Evolutionary conservation across 1,140 invertebrate species (phyloP), one percentile per base, ranked within the genome.

Genomic region (Drosophila saltans): DNA sequence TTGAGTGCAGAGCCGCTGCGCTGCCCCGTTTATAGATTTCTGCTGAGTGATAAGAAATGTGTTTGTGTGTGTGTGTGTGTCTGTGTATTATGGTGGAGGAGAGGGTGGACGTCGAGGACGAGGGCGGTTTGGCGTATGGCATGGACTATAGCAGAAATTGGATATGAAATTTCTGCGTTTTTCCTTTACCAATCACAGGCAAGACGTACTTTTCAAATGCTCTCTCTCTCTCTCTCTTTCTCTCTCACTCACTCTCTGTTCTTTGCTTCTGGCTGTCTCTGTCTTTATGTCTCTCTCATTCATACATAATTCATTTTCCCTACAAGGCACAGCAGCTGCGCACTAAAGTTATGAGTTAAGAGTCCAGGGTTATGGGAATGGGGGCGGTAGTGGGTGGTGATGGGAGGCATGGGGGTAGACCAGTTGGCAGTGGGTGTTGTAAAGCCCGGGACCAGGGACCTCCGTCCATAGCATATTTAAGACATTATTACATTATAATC

Each of bases 401-500:
- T 43, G 9, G 48, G 45, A 4, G 39, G 56, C 36, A 16, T 16
- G 16, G 16, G 16, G 16, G 16, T 16, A 16, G 16, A 0, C 16
- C 16, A 16, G 16, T 43, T 24, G 30, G 62, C 48, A 52, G 66
- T 40, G 43, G 28, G 55, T 40, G n/a, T 40, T 43, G 40, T n/a
- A 62, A 52, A 48, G 45, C 16, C 45, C 21, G 21, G 24, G 45
- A 7, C 8, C 2, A 24, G 21, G 21, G 52, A 6, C 59, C 68
- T 61, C 72, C 66, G 45, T 39, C 61, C 66, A 52, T 63, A 71
- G 72, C 83, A 86, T 90, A 89, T 89, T 89, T 80, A 90, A 90
- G 81, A 84, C 83, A 91, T 91, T 91, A 91, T 88, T 91, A 91
- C 83, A 91, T 91, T 91, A 91, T 88, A 84, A 91, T 88, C 89